phyloP scores from a whole-genome alignment of 2,888 invertebrate genomes.

The Psylliodes chrysocephalus region DNA sequence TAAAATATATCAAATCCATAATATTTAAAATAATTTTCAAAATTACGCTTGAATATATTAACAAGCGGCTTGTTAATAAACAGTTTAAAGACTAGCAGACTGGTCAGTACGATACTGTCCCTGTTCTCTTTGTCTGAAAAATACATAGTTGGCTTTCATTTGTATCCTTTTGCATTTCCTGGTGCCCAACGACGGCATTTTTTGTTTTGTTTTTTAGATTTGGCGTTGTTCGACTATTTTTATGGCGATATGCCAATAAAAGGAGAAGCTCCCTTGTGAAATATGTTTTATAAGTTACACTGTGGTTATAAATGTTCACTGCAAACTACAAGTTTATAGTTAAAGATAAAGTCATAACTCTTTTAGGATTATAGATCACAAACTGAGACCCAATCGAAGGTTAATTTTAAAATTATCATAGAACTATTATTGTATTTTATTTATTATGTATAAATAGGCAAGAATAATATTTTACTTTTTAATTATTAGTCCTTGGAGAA shows the following conservation, averaged over 20 bases:
- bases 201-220: constrained; percentile 35
- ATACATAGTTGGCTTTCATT: constrained; percentile 7
- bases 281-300: constrained; percentile 25
- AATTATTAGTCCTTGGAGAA: too few relatives aligned
- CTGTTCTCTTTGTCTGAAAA: neutral
- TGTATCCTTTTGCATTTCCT: constrained; percentile 38
- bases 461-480: too few relatives aligned
- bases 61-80: too few relatives aligned
- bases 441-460: too few relatives aligned
- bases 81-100: too few relatives aligned
- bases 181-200: constrained; percentile 32
- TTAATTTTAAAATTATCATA: too few relatives aligned
- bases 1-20: too few relatives aligned
- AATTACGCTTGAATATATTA: too few relatives aligned
- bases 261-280: constrained; percentile 29
- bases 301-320: constrained; percentile 4
- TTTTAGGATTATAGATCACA: neutral
- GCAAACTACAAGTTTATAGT: constrained; percentile 1
- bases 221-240: constrained; percentile 33
- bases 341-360: neutral
- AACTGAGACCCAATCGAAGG: too few relatives aligned
- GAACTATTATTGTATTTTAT: too few relatives aligned
- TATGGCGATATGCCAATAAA: constrained; percentile 40
- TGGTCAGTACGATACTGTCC: neutral
- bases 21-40: too few relatives aligned